Conservation (phyloP, 2,888 invertebrate genomes). For the Gasteruption jaculator region DNA sequence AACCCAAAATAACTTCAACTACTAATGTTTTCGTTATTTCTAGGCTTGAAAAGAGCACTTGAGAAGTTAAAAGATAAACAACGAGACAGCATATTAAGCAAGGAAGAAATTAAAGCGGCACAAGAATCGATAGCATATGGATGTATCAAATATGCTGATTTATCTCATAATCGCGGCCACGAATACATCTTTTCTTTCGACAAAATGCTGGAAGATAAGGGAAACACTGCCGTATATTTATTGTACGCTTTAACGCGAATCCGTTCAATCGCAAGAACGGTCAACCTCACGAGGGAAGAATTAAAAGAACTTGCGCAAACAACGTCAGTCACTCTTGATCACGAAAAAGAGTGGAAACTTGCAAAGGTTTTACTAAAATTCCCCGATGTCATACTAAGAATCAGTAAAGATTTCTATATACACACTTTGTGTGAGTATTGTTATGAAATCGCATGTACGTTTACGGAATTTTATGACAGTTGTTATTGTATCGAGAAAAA, state of each 20-base stretch:
- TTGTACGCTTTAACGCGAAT: conserved; percentile 94
- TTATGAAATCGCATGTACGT: conserved; percentile 88
- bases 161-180: conserved; percentile 86
- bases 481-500: conserved; percentile 98
- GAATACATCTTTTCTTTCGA: conserved; percentile 99
- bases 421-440: conserved; percentile 93
- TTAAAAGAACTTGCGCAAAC: conserved; percentile 61
- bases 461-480: conserved; percentile 95
- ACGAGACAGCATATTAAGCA: conserved; percentile 75
- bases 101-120: conserved; percentile 76
- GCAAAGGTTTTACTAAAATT: conserved; percentile 83
- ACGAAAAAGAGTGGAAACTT: conserved; percentile 93
- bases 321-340: conserved; percentile 66
- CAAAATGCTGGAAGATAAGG: conserved; percentile 97
- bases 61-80: conserved; percentile 85
- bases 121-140: conserved; percentile 94
- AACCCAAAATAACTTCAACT: no score
- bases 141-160: conserved; percentile 97
- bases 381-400: conserved; percentile 79
- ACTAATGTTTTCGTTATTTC: conserved; percentile 6
- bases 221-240: conserved; percentile 97
- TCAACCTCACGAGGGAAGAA: conserved; percentile 63
- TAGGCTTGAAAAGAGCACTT: conserved; percentile 69
- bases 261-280: conserved; percentile 80
- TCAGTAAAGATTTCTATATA: conserved; percentile 75